phyloP scores from a whole-genome alignment of 1,140 invertebrate species.

The Condylostylus longicornis region DNA sequence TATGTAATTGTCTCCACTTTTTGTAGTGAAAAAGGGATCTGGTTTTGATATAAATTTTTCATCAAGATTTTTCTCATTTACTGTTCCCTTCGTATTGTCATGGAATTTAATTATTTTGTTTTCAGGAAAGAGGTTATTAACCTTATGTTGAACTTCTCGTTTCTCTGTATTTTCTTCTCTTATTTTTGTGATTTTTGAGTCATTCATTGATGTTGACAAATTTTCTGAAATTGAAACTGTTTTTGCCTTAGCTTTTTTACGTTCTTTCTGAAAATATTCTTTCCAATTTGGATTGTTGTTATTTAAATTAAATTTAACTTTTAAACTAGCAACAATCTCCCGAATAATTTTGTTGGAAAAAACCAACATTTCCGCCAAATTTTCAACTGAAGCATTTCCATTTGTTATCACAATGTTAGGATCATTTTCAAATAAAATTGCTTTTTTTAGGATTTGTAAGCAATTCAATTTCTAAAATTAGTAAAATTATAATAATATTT shows the following conservation, averaged over 20 bases:
- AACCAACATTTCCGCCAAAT: slow-evolving; percentile 21
- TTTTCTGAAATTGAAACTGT: slow-evolving; percentile 13
- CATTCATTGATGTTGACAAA: slow-evolving; percentile 16
- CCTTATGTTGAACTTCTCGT: slow-evolving; percentile 2
- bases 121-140: background rate
- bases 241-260: slow-evolving; percentile 20
- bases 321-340: slow-evolving; percentile 13
- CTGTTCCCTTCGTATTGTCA: slow-evolving; percentile 1
- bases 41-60: slow-evolving; percentile 17
- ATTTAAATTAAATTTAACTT: slow-evolving; percentile 11
- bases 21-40: slow-evolving; percentile 43
- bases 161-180: slow-evolving; percentile 19
- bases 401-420: slow-evolving; percentile 18
- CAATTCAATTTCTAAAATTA: slow-evolving; percentile 8
- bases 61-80: slow-evolving; percentile 1
- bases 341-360: slow-evolving; percentile 20
- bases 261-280: slow-evolving; percentile 15
- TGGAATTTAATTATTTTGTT: background rate
- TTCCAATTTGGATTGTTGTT: slow-evolving; percentile 16
- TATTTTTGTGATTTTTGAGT: slow-evolving; percentile 12
- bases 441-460: slow-evolving; percentile 14
- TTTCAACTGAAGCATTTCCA: slow-evolving; percentile 20
- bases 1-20: slow-evolving; percentile 39
- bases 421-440: slow-evolving; percentile 15
- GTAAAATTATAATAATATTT: background rate